Conservation (phyloP, 2,797 vertebrate genomes). For the Falco naumanni region DNA sequence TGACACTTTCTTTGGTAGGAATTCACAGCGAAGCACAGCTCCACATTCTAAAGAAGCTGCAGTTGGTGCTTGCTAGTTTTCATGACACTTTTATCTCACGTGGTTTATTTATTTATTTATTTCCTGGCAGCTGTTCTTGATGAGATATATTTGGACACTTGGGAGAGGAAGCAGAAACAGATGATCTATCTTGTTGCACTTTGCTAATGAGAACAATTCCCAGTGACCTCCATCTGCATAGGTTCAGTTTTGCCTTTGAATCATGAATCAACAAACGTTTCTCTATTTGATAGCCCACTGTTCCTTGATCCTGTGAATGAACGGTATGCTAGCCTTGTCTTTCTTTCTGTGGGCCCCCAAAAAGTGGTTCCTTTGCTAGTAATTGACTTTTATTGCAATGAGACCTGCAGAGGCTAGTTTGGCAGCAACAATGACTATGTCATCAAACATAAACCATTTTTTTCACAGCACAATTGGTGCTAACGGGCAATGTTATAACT, state of each 20-base stretch:
- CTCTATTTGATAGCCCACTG: neutral
- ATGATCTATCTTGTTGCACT: constrained; percentile 62
- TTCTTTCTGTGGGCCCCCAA: neutral
- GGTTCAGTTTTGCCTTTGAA: constrained; percentile 44
- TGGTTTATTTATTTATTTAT: constrained; percentile 50
- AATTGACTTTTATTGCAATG: neutral
- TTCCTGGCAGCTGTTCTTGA: constrained; percentile 59
- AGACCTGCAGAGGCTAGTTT: neutral
- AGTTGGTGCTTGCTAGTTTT: constrained; percentile 4
- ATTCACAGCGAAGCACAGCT: neutral
- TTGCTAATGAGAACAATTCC: constrained; percentile 67
- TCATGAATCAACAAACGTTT: constrained; percentile 35
- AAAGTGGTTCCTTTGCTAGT: neutral
- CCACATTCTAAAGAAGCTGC: neutral
- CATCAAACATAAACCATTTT: neutral
- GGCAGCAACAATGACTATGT: neutral
- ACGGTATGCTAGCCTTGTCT: neutral
- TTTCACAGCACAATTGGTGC: neutral
- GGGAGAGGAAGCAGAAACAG: constrained; percentile 58
- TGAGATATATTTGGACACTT: constrained; percentile 63
- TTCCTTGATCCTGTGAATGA: neutral
- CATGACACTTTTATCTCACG: neutral
- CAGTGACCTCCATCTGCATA: constrained; percentile 60
- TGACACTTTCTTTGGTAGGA: neutral
- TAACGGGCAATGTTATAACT: neutral